A percentile compares a stretch with the other conserved stretches of the same genome.
Conservation (phyloP, 1,140 invertebrate genomes). For the Tetraneura akinire region DNA sequence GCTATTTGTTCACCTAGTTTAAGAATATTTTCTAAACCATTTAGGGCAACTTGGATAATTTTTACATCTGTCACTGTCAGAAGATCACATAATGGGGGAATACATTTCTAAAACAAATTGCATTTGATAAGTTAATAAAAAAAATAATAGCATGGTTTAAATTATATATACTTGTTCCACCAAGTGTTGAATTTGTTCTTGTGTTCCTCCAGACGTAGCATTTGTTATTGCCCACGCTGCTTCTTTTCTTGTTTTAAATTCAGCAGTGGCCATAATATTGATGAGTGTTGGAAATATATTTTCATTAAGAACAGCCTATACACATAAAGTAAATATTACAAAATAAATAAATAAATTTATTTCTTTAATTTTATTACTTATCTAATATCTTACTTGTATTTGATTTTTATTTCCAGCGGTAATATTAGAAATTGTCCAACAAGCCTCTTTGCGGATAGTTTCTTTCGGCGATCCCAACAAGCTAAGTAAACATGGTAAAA, state of each 20-base stretch:
- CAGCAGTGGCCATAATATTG: slow-evolving; percentile 85
- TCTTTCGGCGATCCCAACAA: slow-evolving; percentile 80
- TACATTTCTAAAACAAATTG: slow-evolving; percentile 69
- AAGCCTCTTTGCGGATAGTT: slow-evolving; percentile 91
- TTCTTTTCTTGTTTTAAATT: slow-evolving; percentile 97
- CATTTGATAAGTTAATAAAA: neutral
- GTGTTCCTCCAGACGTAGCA: slow-evolving; percentile 91
- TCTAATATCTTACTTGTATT: slow-evolving; percentile 70
- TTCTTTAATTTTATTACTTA: neutral
- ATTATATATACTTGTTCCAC: slow-evolving; percentile 58
- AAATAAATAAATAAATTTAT: neutral
- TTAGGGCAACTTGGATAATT: slow-evolving; percentile 96
- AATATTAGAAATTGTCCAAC: slow-evolving; percentile 98
- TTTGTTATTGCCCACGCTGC: slow-evolving; percentile 98
- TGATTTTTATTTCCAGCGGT: slow-evolving; percentile 94
- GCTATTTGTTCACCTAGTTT: slow-evolving; percentile 85
- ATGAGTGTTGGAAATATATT: slow-evolving; percentile 93
- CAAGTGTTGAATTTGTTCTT: slow-evolving; percentile 84
- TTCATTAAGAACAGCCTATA: slow-evolving; percentile 89
- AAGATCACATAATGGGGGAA: slow-evolving; percentile 92
- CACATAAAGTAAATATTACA: neutral
- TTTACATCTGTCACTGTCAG: slow-evolving; percentile 92
- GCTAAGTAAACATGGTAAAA: slow-evolving; percentile 81
- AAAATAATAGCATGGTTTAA: slow-evolving; percentile 61
- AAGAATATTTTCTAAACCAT: slow-evolving; percentile 94